These are phyloP conservation scores for Onychomys leucogaster DNA, from an alignment of 2,797 vertebrate genomes.

Conservation along the genomic window DNA sequence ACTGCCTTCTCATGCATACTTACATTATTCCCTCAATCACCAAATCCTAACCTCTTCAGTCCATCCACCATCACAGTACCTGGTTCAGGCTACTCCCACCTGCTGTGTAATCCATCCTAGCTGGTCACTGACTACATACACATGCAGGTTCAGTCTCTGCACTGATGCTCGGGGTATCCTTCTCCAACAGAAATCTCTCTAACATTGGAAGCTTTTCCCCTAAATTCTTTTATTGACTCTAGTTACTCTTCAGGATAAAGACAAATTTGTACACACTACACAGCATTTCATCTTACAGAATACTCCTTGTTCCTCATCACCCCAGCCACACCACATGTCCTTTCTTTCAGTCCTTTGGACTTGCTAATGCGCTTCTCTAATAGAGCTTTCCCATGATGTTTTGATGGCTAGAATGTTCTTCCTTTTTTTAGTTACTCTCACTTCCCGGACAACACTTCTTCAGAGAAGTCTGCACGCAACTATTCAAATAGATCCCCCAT, in stretches of 20 bases:
- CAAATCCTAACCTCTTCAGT: constrained; percentile 6
- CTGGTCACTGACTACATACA: background rate
- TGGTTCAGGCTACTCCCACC: background rate
- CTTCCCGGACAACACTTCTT: background rate
- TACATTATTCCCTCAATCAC: background rate
- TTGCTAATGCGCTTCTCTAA: too few species aligned
- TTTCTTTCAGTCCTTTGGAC: too few species aligned
- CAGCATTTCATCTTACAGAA: too few species aligned
- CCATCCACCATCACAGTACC: background rate
- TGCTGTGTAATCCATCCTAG: background rate
- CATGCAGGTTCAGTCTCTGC: background rate
- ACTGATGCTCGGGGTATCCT: background rate
- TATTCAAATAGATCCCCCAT: constrained; percentile 7
- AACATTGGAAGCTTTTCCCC: background rate
- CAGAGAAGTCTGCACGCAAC: background rate
- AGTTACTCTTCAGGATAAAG: too few species aligned
- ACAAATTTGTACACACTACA: too few species aligned
- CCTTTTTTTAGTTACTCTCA: too few species aligned
- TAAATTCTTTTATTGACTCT: too few species aligned
- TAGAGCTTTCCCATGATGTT: too few species aligned
- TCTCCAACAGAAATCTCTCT: background rate
- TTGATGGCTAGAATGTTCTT: too few species aligned
- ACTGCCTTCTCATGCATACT: background rate
- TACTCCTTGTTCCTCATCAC: too few species aligned
- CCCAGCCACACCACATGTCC: too few species aligned